These are phyloP conservation scores for Chroicocephalus ridibundus DNA, from an alignment of 2,113 vertebrate genomes.

Conservation along the genomic window DNA sequence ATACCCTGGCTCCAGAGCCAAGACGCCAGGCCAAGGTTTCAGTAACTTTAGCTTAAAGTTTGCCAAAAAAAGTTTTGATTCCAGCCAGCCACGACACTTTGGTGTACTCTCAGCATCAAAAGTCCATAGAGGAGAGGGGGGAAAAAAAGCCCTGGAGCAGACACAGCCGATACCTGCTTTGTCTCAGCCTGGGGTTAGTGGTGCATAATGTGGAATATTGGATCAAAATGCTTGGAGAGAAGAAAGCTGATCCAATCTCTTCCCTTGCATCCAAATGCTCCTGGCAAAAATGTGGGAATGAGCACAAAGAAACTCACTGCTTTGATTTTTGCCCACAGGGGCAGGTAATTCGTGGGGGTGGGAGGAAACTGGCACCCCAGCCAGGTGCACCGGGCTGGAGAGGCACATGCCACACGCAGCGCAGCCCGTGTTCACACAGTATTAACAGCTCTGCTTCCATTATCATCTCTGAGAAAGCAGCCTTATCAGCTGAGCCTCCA, in stretches of 20 bases:
- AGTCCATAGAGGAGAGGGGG: background rate
- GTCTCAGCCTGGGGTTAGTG: background rate
- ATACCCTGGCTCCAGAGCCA: background rate
- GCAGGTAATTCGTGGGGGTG: background rate
- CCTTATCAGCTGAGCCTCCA: conserved; percentile 65
- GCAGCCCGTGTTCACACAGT: conserved; percentile 29
- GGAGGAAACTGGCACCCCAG: background rate
- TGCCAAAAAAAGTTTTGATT: background rate
- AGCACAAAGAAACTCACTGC: background rate
- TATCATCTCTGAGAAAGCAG: conserved; percentile 21
- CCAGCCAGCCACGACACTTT: background rate
- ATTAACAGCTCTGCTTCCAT: conserved; percentile 53
- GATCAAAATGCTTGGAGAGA: conserved; percentile 15
- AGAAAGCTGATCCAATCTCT: conserved; percentile 15
- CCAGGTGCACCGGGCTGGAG: background rate
- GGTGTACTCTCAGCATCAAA: background rate
- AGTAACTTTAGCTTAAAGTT: background rate
- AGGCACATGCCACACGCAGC: conserved; percentile 18
- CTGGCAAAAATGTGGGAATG: background rate
- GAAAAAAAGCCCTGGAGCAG: background rate
- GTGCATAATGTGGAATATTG: background rate
- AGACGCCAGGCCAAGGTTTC: background rate
- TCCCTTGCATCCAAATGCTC: background rate
- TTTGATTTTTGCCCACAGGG: conserved; percentile 18
- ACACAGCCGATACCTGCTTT: background rate